Base-by-base conservation (phyloP, 2,888 invertebrate genomes). In the Eupithecia tripunctaria region DNA sequence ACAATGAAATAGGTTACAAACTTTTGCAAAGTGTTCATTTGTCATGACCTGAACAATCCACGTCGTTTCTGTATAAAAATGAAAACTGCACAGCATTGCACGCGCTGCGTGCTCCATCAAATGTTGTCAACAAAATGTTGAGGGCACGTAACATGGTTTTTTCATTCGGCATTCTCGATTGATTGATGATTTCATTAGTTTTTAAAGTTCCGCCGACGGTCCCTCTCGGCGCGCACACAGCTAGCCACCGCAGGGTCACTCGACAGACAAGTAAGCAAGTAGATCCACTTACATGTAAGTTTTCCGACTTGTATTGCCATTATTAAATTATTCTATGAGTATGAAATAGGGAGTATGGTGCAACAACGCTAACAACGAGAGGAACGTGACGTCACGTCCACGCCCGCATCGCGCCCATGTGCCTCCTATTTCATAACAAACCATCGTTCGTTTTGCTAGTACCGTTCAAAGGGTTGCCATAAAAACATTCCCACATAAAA, bases 401-500 rank as follows among this genome's bases (percentile, higher is more conserved):
- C 29, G 10, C 2, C 62, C 15, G 62, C 47, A 10, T 10, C 21
- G 47, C 43, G 43, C 67, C 36, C 67, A 59, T 21, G 25, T 59
- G 47, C 41, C 41, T 59, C 21, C 21, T 56, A 59, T 67, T 38
- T 51, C 60, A 41, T 60, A 51, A 70, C 73, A 68, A 67, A 70
- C 70, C 73, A 73, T 67, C 70, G 71, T 63, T 74, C 66, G 68
- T 43, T 68, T 29, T 36, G 38, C 65, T 29, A 36, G 64, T 29
- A 51, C 65, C 66, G 62, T 63, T 64, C 71, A 74, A 76, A 71
- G 74, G 72, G 71, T 71, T 72, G 64, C 72, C 71, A 72, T 74
- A 74, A 72, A 75, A 71, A 60, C 69, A 74, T 68, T 70, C 51
- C 63, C 70, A 66, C 72, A 72, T 72, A 74, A 74, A 72, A 73